Base-by-base conservation (phyloP, 2,797 vertebrate genomes). In the Remorina albescens region DNA sequence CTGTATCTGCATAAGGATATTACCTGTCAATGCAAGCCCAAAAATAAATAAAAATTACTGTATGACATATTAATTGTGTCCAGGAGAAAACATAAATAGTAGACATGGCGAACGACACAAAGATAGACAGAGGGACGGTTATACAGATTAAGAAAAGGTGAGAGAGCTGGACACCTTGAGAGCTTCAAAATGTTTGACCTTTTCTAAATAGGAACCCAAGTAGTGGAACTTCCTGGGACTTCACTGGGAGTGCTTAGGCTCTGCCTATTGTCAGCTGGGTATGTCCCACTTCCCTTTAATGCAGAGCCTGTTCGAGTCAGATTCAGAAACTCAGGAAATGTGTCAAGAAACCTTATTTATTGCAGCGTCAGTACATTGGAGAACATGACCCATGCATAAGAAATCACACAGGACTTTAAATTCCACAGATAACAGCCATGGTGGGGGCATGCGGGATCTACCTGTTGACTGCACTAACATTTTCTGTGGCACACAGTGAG, bases 221-320 rank as follows among this genome's bases (percentile, higher is more conserved):
- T 18, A 13, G 12, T 67, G 82, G 84, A 85, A 80, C 37, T 85
- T 78, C 77, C 85, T 76, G 21, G 69, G 71, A 60, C 28, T 78
- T 80, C 55, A 78, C 68, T 23, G 47, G 60, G 42, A 73, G 66
- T 54, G 32, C 65, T 78, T 63, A 0, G n/a, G 57, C 16, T n/a
- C 32, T 10, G 28, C 67, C 70, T 56, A 55, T n/a, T 67, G 8
- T 44, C 10, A 30, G 18, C 44, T 5, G 2, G 57, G 18, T 8
- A 23, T 57, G 0, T 80, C 57, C 83, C 75, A 87, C 83, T 91
- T 91, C 88, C 75, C 67, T 60, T 70, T 74, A 59, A 8, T 19
- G 26, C 16, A 26, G 21, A 16, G 42, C 19, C 10, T 4, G 25
- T 23, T 53, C 13, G 10, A 50, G 62, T 30, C 30, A 30, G n/a